phyloP scores from a whole-genome alignment of 2,113 vertebrate species.

The Gasterosteus nipponicus region DNA sequence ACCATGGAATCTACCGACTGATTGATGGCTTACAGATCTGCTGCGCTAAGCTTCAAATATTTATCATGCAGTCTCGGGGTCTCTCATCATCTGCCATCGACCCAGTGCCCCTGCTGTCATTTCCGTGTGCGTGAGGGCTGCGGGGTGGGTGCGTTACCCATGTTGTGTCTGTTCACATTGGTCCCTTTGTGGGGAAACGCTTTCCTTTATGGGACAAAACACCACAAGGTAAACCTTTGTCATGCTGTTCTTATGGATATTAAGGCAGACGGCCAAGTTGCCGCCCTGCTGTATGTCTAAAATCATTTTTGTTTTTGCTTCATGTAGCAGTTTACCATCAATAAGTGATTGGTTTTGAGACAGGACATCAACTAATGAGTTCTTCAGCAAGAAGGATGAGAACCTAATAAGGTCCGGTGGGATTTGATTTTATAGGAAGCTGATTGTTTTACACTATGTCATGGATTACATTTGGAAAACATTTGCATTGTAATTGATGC shows the following conservation, averaged over 20 bases:
- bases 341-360: slow-evolving; percentile 18
- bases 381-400: slow-evolving; percentile 11
- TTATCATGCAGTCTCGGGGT: slow-evolving; percentile 57
- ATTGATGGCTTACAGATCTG: slow-evolving; percentile 59
- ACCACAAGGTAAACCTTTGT: not conserved
- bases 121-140: slow-evolving; percentile 16
- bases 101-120: slow-evolving; percentile 47
- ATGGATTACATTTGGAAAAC: slow-evolving; percentile 5
- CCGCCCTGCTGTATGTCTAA: not conserved
- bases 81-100: slow-evolving; percentile 70
- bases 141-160: slow-evolving; percentile 2
- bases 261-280: not conserved
- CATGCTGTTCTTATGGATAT: not conserved
- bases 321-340: slow-evolving; percentile 14
- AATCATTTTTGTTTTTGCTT: not conserved
- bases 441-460: slow-evolving; percentile 21
- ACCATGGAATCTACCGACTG: slow-evolving; percentile 37
- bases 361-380: slow-evolving; percentile 1
- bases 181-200: not conserved
- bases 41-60: slow-evolving; percentile 68
- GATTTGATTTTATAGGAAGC: slow-evolving; percentile 11
- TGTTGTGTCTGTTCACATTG: not conserved
- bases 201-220: not conserved
- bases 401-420: not conserved
- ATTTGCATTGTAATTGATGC: slow-evolving; percentile 19